Evolutionary conservation across 2,888 invertebrate species (phyloP), one percentile per base, ranked within the genome.

Genomic region (Tolmerus cingulatus): DNA sequence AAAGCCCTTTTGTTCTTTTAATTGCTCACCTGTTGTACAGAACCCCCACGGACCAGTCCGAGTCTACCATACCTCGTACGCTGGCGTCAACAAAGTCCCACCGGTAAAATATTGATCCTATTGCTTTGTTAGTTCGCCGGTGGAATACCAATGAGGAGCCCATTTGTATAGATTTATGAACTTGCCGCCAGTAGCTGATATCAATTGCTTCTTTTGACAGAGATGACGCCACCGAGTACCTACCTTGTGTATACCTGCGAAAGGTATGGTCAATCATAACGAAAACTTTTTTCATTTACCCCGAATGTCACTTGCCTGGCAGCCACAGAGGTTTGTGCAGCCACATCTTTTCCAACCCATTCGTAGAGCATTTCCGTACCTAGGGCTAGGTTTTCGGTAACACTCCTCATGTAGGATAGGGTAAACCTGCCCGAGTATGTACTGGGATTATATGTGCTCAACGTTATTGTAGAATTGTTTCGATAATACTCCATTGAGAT

Each of bases 141-240:
- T 90, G 90, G 88, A 89, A 89, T 88, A 90, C 89, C 76, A 90
- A 89, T 88, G 89, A 90, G 66, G 89, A 91, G 66, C 92, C 92
- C 90, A 93, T 90, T 89, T 93, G 92, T 37, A 92, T 90, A 23
- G 89, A 89, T 19, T 89, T 89, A 89, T 92, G 91, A 30, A 93
- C 89, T 12, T 92, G 91, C 46, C 91, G 92, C 93, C 93, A 93
- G 86, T 91, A 92, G 89, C 92, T 93, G 2, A 92, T 89, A 88
- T 93, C 92, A 37, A 93, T 89, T 1, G 92, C 92, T 51, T 90
- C 90, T 0, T 90, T 89, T 1, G 93, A 92, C 7, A 90, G 89
- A 0, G 92, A 91, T n/a, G 91, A 90, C 5, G 92, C 92, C 46
- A 91, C 43, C 1, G 91, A 90, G 74, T 90, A 91, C 23, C 90